Evolutionary conservation across 2,113 vertebrate genomes (phyloP), one percentile per base, ranked within the genome.

Genomic region (Chroicocephalus ridibundus): DNA sequence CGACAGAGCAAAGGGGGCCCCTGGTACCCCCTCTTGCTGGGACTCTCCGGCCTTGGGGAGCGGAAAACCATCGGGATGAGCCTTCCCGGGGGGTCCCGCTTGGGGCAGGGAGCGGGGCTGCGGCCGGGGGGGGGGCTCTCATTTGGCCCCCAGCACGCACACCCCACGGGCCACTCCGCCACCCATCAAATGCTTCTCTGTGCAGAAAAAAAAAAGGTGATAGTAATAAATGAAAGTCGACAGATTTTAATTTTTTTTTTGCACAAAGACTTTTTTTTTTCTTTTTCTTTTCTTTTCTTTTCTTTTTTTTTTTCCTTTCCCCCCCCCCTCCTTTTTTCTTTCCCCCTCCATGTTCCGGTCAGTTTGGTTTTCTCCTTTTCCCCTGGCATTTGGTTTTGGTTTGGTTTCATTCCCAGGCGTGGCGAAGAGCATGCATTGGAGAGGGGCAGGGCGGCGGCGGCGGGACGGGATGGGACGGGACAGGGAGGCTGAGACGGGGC

Each of bases 341-440:
- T 64, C 7, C 51, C 87, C 85, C 69, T 69, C 52, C 12, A 12
- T 42, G 1, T 83, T 88, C 55, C 13, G 31, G n/a, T 51, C 16
- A 3, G 31, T 75, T 52, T 22, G 51, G n/a, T n/a, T 70, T 60
- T 58, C 44, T 86, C 54, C 57, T 86, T 84, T 55, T 71, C 93
- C 83, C 93, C 91, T 74, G 90, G 90, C 98, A 85, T 96, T 97
- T 94, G 95, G 72, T 86, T 91, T 94, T 82, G 75, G 91, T 97
- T 97, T 91, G 55, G 57, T 95, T 97, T 97, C 97, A 95, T 97
- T 97, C 97, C 98, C 93, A 81, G 70, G 92, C 89, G 94, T 93
- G 97, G 97, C 95, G n/a, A 97, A 97, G 97, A 97, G 97, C 98
- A 98, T 98, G 98, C 98, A 98, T 97, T 93, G 97, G 96, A 97